Base-by-base conservation (phyloP, 37 sponge, comb jelly and placozoan species). In the Tethya wilhelma region DNA sequence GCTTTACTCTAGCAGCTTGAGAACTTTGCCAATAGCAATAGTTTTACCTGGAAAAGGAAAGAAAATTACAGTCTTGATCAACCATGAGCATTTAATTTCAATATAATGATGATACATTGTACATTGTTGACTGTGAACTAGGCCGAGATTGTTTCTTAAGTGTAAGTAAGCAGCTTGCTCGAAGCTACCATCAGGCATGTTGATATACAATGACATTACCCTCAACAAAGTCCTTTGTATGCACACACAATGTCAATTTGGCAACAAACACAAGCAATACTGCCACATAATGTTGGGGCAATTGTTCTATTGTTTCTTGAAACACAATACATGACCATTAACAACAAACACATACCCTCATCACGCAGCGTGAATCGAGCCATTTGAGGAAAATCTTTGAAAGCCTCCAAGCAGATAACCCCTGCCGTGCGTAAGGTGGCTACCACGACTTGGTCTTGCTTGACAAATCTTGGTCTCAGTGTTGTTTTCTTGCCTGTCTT, bases 271-370 rank as follows among this genome's bases (percentile, higher is more conserved):
- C n/a, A n/a, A n/a, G n/a, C n/a, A n/a, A n/a, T n/a, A n/a, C n/a
- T n/a, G n/a, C n/a, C n/a, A n/a, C n/a, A n/a, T n/a, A n/a, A n/a
- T n/a, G n/a, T n/a, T n/a, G n/a, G n/a, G n/a, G n/a, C n/a, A n/a
- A n/a, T n/a, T n/a, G n/a, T n/a, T n/a, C n/a, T n/a, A n/a, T n/a
- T n/a, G n/a, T n/a, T n/a, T 60, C 63, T 25, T 26, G 22, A 12
- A 7, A 25, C 63, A 60, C 63, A 60, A 60, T n/a, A 2, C n/a
- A n/a, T n/a, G n/a, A n/a, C n/a, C n/a, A n/a, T n/a, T n/a, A n/a
- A n/a, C n/a, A n/a, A n/a, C n/a, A n/a, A n/a, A n/a, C n/a, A n/a
- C 71, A 49, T 75, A 97, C 99, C 99, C 92, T 98, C 99, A 82
- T 98, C 99, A 71, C 99, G 62, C 38, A 98, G 75, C 4, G 94